Evolutionary conservation across 2,113 vertebrate genomes (phyloP).

Genomic region (Mastomys natalensis): DNA sequence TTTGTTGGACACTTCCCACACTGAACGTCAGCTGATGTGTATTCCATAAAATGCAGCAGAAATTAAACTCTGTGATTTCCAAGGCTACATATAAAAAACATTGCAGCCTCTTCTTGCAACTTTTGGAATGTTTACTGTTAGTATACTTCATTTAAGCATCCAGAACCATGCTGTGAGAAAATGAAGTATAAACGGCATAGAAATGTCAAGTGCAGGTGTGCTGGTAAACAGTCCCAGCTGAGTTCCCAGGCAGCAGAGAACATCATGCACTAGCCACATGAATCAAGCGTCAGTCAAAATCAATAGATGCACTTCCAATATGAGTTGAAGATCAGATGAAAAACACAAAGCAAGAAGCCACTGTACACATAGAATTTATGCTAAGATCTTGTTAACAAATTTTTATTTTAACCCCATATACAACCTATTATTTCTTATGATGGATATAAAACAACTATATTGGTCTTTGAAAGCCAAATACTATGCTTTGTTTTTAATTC

Average conservation of each 20-base stretch:
- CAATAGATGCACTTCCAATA: neutral
- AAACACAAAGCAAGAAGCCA: neutral
- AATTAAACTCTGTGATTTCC: slow-evolving; percentile 2
- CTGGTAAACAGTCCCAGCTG: neutral
- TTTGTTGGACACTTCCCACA: neutral
- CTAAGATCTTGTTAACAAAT: neutral
- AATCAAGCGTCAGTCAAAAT: neutral
- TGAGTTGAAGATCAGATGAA: neutral
- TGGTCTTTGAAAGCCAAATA: neutral
- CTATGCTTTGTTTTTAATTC: neutral
- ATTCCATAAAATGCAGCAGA: neutral
- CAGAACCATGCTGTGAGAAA: neutral
- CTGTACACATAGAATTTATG: neutral
- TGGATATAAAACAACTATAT: neutral
- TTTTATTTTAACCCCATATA: neutral
- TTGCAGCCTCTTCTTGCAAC: neutral
- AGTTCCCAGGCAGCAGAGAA: neutral
- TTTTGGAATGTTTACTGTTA: slow-evolving; percentile 7
- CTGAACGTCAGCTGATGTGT: neutral
- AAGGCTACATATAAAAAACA: neutral
- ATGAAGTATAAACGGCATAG: neutral
- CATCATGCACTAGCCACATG: neutral
- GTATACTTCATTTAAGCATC: neutral
- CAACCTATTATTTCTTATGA: neutral
- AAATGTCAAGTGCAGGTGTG: neutral